phyloP scores from a whole-genome alignment of 2,113 vertebrate species.

The Psammodynastes pulverulentus region DNA sequence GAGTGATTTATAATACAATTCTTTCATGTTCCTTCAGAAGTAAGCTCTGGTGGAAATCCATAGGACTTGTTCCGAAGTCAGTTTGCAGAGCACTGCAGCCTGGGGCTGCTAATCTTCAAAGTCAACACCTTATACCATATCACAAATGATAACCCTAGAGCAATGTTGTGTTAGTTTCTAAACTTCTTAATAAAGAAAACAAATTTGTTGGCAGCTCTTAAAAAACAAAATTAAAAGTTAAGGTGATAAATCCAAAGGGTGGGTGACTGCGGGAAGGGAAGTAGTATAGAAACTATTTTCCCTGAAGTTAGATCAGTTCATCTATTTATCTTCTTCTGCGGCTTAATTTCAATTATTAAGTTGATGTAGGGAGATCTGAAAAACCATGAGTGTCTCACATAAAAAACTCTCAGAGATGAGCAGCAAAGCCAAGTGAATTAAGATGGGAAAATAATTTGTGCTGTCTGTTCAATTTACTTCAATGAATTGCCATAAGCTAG shows the following conservation, averaged over 20 bases:
- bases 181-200: conserved; percentile 19
- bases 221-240: background rate
- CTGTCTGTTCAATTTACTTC: background rate
- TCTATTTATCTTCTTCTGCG: background rate
- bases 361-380: background rate
- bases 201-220: conserved; percentile 10
- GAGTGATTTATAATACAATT: background rate
- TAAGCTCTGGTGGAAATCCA: background rate
- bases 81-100: background rate
- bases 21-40: background rate
- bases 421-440: background rate
- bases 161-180: conserved; percentile 3
- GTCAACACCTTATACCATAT: background rate
- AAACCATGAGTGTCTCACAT: background rate
- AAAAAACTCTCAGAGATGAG: background rate
- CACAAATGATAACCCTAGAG: conserved; percentile 1
- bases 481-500: background rate
- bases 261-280: background rate
- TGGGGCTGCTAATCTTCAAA: background rate
- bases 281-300: background rate
- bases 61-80: background rate
- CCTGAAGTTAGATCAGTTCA: conserved; percentile 6
- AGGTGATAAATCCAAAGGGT: background rate
- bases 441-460: background rate
- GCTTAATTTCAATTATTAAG: background rate